Evolutionary conservation across 2,113 vertebrate species (phyloP).

Genomic region (Hyaena hyaena): DNA sequence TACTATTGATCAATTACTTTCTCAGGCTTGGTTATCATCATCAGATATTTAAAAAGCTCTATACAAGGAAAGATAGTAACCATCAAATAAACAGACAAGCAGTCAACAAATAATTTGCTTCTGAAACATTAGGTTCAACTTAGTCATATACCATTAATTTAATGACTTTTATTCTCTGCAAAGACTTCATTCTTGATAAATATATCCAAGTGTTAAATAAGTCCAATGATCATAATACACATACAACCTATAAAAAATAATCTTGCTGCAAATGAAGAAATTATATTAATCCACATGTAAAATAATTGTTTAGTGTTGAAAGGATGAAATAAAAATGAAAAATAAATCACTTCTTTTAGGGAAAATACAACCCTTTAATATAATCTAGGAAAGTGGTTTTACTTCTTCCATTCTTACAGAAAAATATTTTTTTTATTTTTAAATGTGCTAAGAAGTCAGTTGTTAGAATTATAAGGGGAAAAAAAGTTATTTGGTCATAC

Average conservation of each 20-base stretch:
- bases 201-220: not conserved
- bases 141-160: not conserved
- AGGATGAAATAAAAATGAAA: conserved; percentile 40
- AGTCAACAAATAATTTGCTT: not conserved
- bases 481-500: not conserved
- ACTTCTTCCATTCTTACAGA: not conserved
- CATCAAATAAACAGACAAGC: not conserved
- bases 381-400: not conserved
- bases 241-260: not conserved
- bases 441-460: not conserved
- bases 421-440: conserved; percentile 4
- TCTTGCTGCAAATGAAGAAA: not conserved
- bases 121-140: conserved; percentile 26
- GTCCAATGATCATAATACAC: not conserved
- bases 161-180: conserved; percentile 25
- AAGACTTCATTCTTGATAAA: conserved; percentile 17
- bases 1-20: not conserved
- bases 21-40: not conserved
- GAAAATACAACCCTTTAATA: not conserved
- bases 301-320: not conserved
- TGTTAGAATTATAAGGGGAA: not conserved
- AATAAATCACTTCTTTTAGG: not conserved
- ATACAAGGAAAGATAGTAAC: not conserved
- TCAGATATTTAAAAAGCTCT: not conserved
- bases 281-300: not conserved